phyloP scores from a whole-genome alignment of 2,888 invertebrate species.

The Lamellibrachia satsuma region DNA sequence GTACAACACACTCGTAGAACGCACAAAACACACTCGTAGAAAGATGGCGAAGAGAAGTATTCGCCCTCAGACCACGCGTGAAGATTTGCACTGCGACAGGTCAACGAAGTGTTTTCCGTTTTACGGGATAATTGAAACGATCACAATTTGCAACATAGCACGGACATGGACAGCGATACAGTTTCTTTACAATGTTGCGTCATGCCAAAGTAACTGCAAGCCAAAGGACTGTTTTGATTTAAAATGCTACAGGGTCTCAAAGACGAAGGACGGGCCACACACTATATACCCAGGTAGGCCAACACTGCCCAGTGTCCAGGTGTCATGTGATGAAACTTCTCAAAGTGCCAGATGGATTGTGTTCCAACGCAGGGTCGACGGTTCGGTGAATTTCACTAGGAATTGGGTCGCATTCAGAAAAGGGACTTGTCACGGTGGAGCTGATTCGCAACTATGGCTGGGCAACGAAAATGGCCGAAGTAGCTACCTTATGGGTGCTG shows the following conservation, averaged over 20 bases:
- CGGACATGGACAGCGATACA: no score
- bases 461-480: not conserved
- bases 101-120: no score
- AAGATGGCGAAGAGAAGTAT: no score
- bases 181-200: no score
- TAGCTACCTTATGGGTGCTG: not conserved
- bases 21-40: no score
- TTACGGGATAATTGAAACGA: no score
- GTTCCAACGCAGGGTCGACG: not conserved
- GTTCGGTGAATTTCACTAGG: not conserved
- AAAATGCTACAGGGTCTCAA: not conserved
- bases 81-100: no score
- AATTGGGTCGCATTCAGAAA: not conserved
- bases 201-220: not conserved
- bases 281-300: not conserved
- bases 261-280: not conserved
- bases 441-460: not conserved
- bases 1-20: no score
- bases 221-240: not conserved
- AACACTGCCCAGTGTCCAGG: not conserved
- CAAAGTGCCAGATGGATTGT: not conserved
- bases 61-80: no score
- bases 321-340: not conserved
- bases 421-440: not conserved
- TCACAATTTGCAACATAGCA: no score